Evolutionary conservation across 2,888 invertebrate species (phyloP).

Genomic region (Clistopyga incitator): DNA sequence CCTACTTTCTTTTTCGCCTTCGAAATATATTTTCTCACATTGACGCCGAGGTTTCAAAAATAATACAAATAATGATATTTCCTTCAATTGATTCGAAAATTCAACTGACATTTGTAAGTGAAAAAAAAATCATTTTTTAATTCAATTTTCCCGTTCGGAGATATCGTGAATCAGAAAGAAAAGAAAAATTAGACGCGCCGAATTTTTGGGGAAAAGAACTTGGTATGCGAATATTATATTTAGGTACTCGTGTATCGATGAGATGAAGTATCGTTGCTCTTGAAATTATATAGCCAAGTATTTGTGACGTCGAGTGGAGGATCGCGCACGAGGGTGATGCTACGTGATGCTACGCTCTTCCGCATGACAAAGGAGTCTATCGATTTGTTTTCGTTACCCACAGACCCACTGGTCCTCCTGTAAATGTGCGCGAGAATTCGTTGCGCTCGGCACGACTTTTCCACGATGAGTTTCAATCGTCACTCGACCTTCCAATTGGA

Average conservation of each 20-base stretch:
- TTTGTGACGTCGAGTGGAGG: constrained; percentile 39
- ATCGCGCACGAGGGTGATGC: constrained; percentile 25
- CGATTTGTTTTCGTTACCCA: constrained; percentile 77
- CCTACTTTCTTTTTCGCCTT: too few relatives aligned
- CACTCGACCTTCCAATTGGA: not conserved
- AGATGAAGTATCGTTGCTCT: constrained; percentile 1
- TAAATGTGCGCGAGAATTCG: constrained; percentile 62
- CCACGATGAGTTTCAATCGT: constrained; percentile 13
- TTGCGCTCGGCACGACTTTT: constrained; percentile 6
- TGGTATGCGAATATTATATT: not conserved
- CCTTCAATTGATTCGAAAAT: too few relatives aligned
- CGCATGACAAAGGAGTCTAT: constrained; percentile 67
- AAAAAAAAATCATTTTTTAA: too few relatives aligned
- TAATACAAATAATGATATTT: too few relatives aligned
- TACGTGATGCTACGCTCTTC: constrained; percentile 40
- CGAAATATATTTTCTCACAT: not conserved
- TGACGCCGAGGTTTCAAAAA: not conserved
- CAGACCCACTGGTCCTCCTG: constrained; percentile 62
- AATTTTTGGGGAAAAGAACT: too few relatives aligned
- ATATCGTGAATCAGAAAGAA: too few relatives aligned
- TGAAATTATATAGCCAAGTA: constrained; percentile 32
- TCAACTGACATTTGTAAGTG: too few relatives aligned
- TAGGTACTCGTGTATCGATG: not conserved
- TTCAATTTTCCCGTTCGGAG: too few relatives aligned
- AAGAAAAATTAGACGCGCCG: too few relatives aligned